Evolutionary conservation across 2,113 vertebrate species (phyloP).

Genomic region (Cryptomyrus ogoouensis): DNA sequence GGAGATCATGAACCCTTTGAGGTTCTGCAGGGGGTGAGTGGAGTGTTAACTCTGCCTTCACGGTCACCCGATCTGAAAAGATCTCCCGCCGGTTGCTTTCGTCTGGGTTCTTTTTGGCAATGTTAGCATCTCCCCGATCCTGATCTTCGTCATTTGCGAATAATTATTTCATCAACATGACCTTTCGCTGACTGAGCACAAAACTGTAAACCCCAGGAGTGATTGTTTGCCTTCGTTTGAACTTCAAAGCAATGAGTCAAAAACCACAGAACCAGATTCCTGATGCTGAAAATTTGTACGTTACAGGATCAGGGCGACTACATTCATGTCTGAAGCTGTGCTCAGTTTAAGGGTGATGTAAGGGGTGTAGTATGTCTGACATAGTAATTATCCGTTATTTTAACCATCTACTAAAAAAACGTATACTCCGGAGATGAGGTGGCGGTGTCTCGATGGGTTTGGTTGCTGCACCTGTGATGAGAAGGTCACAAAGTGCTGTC

Average conservation of each 20-base stretch:
- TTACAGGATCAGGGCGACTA: neutral
- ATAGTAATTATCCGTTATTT: neutral
- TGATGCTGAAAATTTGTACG: neutral
- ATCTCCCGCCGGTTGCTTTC: neutral
- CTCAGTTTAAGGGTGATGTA: neutral
- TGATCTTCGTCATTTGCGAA: neutral
- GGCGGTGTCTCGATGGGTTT: neutral
- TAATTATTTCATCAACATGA: neutral
- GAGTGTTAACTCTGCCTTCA: neutral
- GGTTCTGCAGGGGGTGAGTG: neutral
- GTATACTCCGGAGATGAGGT: neutral
- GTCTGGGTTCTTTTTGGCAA: neutral
- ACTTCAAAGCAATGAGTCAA: neutral
- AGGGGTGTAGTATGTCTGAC: neutral
- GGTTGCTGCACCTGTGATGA: neutral
- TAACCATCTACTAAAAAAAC: no score
- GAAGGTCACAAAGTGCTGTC: neutral
- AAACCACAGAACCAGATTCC: neutral
- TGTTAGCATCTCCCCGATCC: no score
- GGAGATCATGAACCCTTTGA: neutral
- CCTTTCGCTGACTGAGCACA: neutral
- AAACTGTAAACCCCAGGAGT: neutral
- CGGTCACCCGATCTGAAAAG: neutral
- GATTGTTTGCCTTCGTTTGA: neutral
- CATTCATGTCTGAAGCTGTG: neutral